Percentiles rank a stretch among this genome's conserved stretches.
These are phyloP conservation scores for Coilia nasus DNA, from an alignment of 2,797 vertebrate genomes.

Conservation along the genomic window DNA sequence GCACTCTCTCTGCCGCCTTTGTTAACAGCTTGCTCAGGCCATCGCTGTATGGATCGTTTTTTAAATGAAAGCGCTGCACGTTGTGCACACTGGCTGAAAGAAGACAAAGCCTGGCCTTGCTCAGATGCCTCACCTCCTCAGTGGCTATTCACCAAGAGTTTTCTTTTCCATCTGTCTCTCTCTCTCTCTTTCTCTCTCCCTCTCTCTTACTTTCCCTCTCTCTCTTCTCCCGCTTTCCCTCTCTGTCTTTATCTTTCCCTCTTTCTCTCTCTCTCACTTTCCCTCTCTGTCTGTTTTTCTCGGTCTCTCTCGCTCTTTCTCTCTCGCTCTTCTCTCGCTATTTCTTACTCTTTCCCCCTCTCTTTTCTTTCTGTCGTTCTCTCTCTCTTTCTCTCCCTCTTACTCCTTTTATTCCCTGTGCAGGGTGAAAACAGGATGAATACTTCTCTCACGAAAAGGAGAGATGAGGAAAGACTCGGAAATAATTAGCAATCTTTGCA, in stretches of 20 bases:
- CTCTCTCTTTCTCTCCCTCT: no score
- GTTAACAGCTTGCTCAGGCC: background rate
- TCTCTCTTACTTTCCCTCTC: background rate
- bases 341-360: no score
- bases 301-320: no score
- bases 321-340: no score
- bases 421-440: background rate
- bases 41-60: background rate
- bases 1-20: background rate
- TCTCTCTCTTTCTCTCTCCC: background rate
- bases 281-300: no score
- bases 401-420: background rate
- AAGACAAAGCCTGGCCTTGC: background rate
- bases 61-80: background rate
- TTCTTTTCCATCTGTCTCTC: background rate
- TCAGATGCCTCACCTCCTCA: background rate
- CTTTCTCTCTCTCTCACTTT: no score
- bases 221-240: background rate
- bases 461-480: background rate
- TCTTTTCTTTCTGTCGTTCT: no score
- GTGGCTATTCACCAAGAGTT: slow-evolving; percentile 8
- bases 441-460: background rate
- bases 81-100: background rate
- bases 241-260: no score
- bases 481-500: background rate